Evolutionary conservation across 2,797 vertebrate genomes (phyloP).

Genomic region (Enoplosus armatus): DNA sequence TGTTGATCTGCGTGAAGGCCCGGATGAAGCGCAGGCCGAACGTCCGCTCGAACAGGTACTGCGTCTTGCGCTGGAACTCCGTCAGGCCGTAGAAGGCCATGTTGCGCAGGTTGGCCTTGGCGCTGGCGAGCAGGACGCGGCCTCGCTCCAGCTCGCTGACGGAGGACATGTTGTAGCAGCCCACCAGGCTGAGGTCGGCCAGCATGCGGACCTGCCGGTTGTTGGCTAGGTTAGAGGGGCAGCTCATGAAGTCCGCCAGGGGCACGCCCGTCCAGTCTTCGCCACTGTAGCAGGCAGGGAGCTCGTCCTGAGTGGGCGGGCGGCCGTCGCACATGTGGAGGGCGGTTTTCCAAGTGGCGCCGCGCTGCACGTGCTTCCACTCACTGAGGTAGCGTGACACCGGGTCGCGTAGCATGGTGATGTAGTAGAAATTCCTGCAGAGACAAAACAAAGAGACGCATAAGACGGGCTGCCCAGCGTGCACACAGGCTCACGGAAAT

Average conservation of each 20-base stretch:
- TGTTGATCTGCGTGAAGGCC: conserved; percentile 96
- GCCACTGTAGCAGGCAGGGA: conserved; percentile 92
- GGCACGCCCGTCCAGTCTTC: conserved; percentile 96
- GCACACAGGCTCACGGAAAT: background rate
- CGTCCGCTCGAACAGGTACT: conserved; percentile 96
- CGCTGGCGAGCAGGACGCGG: conserved; percentile 90
- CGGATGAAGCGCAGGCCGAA: conserved; percentile 95
- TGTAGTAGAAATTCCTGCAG: conserved; percentile 97
- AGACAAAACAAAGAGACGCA: conserved; percentile 7
- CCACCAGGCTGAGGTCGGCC: conserved; percentile 91
- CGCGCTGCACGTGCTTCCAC: conserved; percentile 97
- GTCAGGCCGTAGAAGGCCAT: conserved; percentile 98
- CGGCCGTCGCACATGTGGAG: conserved; percentile 96
- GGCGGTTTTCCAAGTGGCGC: conserved; percentile 96
- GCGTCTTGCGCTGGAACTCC: conserved; percentile 97
- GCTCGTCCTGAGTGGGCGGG: conserved; percentile 92
- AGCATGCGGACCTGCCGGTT: conserved; percentile 98
- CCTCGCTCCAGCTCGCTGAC: conserved; percentile 92
- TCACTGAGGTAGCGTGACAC: conserved; percentile 97
- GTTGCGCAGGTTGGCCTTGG: conserved; percentile 94
- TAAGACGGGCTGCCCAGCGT: background rate
- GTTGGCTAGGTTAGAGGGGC: conserved; percentile 94
- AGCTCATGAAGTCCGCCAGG: conserved; percentile 93
- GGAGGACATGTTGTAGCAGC: conserved; percentile 90
- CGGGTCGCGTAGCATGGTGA: conserved; percentile 95